These are phyloP conservation scores for Augiades crinisus DNA, from an alignment of 2,888 invertebrate species.

Conservation along the genomic window DNA sequence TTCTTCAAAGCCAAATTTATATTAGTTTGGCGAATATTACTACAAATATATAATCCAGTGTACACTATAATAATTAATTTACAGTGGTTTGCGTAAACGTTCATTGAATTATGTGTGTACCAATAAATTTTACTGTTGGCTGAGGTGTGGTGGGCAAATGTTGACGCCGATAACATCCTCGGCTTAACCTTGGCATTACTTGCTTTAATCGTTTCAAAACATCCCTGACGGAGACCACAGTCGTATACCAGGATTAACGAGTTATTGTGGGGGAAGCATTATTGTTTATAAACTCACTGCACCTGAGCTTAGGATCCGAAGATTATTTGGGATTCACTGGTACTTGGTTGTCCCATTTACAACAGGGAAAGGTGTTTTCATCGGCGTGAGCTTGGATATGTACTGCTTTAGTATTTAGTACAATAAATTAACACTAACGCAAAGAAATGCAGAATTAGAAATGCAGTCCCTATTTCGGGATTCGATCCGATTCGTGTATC, in stretches of 20 bases:
- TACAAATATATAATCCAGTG: neutral
- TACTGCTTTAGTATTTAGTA: too few species aligned
- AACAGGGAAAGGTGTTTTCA: neutral
- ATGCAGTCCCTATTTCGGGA: too few species aligned
- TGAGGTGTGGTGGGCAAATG: conserved; percentile 26
- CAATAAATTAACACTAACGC: too few species aligned
- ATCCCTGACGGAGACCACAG: conserved; percentile 49
- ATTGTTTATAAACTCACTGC: conserved; percentile 37
- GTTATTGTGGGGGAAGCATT: conserved; percentile 64
- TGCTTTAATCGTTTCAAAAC: conserved; percentile 53
- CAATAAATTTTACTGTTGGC: conserved; percentile 12
- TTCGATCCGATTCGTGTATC: too few species aligned
- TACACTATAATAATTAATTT: neutral
- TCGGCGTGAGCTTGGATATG: too few species aligned
- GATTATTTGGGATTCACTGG: conserved; percentile 24
- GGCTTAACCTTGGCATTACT: conserved; percentile 49
- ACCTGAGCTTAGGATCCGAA: conserved; percentile 10
- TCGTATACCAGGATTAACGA: conserved; percentile 43
- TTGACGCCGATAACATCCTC: conserved; percentile 31
- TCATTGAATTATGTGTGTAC: conserved; percentile 7
- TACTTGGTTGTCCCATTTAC: neutral
- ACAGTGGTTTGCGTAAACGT: neutral
- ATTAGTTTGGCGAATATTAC: neutral
- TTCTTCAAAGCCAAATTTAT: neutral
- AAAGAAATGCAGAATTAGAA: too few species aligned